Percentiles rank a stretch among this genome's conserved stretches.
phyloP scores from a whole-genome alignment of 2,888 invertebrate genomes.

The Chrysina gloriosa region DNA sequence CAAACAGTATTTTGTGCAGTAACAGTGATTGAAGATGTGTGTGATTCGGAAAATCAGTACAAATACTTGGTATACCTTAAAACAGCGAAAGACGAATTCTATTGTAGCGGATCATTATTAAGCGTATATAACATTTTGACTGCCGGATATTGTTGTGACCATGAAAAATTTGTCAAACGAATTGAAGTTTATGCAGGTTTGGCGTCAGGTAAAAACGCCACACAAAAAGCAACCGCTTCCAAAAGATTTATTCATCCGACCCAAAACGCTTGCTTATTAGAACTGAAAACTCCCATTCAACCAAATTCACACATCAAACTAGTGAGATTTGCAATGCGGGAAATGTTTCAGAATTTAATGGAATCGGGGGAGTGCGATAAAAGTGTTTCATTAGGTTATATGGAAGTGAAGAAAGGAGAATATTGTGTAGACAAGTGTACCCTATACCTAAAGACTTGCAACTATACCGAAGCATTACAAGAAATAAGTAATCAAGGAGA shows the following conservation, averaged over 20 bases:
- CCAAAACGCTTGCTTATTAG: background rate
- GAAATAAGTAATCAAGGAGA: background rate
- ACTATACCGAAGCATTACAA: background rate
- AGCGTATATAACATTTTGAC: background rate
- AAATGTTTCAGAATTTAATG: background rate
- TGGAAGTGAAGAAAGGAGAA: background rate
- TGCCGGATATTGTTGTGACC: background rate
- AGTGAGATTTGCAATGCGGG: background rate
- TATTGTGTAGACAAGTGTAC: background rate
- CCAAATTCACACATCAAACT: background rate
- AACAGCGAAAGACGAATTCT: background rate
- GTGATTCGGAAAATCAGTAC: too few species aligned
- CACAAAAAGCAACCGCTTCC: background rate
- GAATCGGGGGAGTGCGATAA: background rate
- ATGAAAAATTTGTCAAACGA: background rate
- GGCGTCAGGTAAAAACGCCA: background rate
- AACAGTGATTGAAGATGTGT: too few species aligned
- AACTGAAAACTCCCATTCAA: background rate
- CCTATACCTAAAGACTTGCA: background rate
- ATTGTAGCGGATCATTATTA: conserved; percentile 7
- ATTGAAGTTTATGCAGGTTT: background rate
- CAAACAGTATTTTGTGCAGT: too few species aligned
- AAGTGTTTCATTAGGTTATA: background rate
- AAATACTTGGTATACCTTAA: background rate
- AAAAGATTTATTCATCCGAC: conserved; percentile 6